Evolutionary conservation across 2,113 vertebrate genomes (phyloP).

Genomic region (Scartelaos histophorus): DNA sequence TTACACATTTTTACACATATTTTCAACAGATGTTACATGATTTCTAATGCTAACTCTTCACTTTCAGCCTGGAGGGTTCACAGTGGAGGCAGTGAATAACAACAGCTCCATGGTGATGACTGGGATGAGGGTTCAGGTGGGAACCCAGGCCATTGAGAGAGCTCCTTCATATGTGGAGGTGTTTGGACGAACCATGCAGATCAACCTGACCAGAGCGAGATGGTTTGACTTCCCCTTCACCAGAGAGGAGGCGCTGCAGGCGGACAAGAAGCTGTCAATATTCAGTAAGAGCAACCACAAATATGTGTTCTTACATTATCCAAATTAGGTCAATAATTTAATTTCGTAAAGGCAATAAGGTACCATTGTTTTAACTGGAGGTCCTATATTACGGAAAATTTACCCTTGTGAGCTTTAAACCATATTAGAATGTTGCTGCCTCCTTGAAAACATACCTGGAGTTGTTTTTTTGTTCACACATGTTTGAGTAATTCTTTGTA

Average conservation of each 20-base stretch:
- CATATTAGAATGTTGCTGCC: too few relatives aligned
- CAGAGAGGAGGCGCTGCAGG: slow-evolving; percentile 94
- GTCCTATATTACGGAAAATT: too few relatives aligned
- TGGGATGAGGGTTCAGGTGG: slow-evolving; percentile 95
- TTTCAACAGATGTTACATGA: neutral
- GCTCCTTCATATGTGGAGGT: slow-evolving; percentile 94
- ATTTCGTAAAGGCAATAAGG: neutral
- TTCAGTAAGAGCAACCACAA: slow-evolving; percentile 83
- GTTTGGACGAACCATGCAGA: slow-evolving; percentile 97
- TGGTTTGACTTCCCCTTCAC: slow-evolving; percentile 99
- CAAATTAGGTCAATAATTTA: neutral
- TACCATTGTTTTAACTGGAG: neutral
- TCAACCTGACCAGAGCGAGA: slow-evolving; percentile 93
- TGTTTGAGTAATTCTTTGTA: too few relatives aligned
- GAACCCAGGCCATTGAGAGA: slow-evolving; percentile 92
- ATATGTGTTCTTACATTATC: neutral
- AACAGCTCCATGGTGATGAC: slow-evolving; percentile 99
- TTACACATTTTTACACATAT: neutral
- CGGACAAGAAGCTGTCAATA: slow-evolving; percentile 95
- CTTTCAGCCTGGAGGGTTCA: slow-evolving; percentile 92
- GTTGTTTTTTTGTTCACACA: too few relatives aligned
- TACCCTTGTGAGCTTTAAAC: too few relatives aligned
- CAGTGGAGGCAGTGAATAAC: slow-evolving; percentile 93
- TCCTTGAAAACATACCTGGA: too few relatives aligned
- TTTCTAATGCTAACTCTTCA: neutral